Base-by-base conservation (phyloP, 2,888 invertebrate genomes). In the Cremastinae sp. region DNA sequence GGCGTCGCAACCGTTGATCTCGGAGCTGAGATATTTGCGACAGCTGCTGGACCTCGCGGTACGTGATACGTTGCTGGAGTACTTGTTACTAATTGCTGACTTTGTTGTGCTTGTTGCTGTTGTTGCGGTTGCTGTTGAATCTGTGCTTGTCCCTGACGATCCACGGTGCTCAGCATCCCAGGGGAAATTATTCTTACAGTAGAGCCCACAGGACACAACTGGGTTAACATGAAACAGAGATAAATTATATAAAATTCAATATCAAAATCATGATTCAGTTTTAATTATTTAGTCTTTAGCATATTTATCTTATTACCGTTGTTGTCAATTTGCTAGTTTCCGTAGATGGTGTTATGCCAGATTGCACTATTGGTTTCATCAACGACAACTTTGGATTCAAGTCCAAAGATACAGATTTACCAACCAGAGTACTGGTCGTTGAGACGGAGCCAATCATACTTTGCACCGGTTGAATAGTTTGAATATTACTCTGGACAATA, bases 1-100 rank as follows among this genome's bases (percentile, higher is more conserved):
- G 89, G 89, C 22, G 93, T 92, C 10, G 93, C 92, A 3, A 94
- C 93, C 72, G 92, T 92, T 39, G 92, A 91, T 68, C 95, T 92
- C 0, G 95, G 93, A 5, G 94, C 93, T 9, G 95, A 93, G 16
- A 95, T 92, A 78, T 94, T 95, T 0, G 95, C 95, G 1, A 95
- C 95, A 9, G 94, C 94, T 0, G 95, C 95, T 12, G 95, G 92
- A 0, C 95, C 95, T 79, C 91, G 84, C 5, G 91, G 90, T 55
- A 91, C 90, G 82, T 91, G 91, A 81, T 90, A 91, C 8, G 89
- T 89, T 9, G 89, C 87, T 53, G 87, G 86, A 61, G 84, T 90
- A 9, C 90, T 88, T 43, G 90, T 87, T 59, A 90, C 87, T 75
- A 90, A 89, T 49, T 87, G 86, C 1, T 85, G 76, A 39, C 84